Evolutionary conservation across 2,888 invertebrate genomes (phyloP), one percentile per base, ranked within the genome.

Genomic region (Lycophotia porphyrea): DNA sequence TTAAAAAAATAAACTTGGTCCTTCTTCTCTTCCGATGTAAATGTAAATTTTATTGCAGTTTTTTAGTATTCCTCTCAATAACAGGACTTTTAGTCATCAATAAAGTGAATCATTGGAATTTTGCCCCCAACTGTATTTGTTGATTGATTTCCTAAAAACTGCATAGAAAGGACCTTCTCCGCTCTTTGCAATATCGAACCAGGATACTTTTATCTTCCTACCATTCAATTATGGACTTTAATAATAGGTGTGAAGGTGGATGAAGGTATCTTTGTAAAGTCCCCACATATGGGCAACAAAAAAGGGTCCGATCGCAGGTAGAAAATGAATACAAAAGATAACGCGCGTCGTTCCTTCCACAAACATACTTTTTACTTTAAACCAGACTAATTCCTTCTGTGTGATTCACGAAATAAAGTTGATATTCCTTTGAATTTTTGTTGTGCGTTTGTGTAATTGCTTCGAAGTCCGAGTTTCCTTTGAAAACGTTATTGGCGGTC

Each of bases 291-390:
- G 91, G 88, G 87, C 86, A 81, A 88, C 89, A 92, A 91, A 93
- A 95, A 95, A 95, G 92, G 95, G 94, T 93, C 93, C 88, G 91
- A 89, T 89, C 93, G 92, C 96, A 96, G 96, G 96, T 96, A 96
- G 93, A 94, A 60, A 92, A 93, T 91, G 91, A 93, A 93, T 93
- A 95, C 94, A 95, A 95, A 94, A 93, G 94, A 94, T 92, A 90
- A 90, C 92, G 92, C 93, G 93, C 91, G 91, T 92, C 89, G 90
- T 90, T 88, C 88, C 87, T 89, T 90, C 82, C 60, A 84, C 85
- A 89, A 87, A 86, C 77, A 87, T 78, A 78, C 74, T 68, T 69
- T 71, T 76, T 15, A 64, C 47, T 47, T 64, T 36, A 27, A n/a
- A 49, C 15, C 60, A 44, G 47, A 31, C 42, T 52, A 81, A 79